Percentiles rank a stretch among this genome's conserved stretches.
phyloP scores from a whole-genome alignment of 2,888 invertebrate species.

The Petrophora chlorosata region DNA sequence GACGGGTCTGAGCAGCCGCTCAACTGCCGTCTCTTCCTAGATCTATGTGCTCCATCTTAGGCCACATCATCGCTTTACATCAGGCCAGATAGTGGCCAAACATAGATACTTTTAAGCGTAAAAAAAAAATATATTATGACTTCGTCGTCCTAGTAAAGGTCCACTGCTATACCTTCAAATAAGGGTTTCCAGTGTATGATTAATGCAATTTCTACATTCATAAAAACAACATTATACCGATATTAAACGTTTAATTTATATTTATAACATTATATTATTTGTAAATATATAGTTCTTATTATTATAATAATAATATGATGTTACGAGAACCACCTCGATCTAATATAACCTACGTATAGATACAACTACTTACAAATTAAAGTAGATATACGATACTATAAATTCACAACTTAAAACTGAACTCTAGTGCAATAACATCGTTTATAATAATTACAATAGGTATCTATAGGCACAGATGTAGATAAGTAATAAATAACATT shows the following conservation, averaged over 20 bases:
- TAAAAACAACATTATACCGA: conserved; percentile 38
- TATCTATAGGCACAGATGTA: conserved; percentile 78
- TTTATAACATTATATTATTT: conserved; percentile 84
- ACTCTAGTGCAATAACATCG: conserved; percentile 72
- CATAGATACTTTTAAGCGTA: too few relatives aligned
- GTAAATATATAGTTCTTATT: conserved; percentile 83
- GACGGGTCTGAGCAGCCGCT: too few relatives aligned
- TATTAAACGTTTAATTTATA: conserved; percentile 83
- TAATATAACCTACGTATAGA: conserved; percentile 70
- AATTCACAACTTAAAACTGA: conserved; percentile 69
- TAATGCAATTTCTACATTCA: background rate
- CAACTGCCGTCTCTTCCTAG: too few relatives aligned
- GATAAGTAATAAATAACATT: conserved; percentile 72
- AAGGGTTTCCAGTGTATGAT: background rate
- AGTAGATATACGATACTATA: conserved; percentile 60
- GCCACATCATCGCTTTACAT: too few relatives aligned
- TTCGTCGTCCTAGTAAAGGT: too few relatives aligned
- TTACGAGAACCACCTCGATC: conserved; percentile 77
- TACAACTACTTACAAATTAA: conserved; percentile 52
- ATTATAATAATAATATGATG: conserved; percentile 73
- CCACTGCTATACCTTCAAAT: too few relatives aligned
- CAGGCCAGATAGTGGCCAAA: too few relatives aligned
- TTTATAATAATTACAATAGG: conserved; percentile 55
- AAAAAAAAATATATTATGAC: too few relatives aligned
- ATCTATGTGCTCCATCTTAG: too few relatives aligned